Evolutionary conservation across 2,888 invertebrate species (phyloP).

Genomic region (Cephus pulcher): DNA sequence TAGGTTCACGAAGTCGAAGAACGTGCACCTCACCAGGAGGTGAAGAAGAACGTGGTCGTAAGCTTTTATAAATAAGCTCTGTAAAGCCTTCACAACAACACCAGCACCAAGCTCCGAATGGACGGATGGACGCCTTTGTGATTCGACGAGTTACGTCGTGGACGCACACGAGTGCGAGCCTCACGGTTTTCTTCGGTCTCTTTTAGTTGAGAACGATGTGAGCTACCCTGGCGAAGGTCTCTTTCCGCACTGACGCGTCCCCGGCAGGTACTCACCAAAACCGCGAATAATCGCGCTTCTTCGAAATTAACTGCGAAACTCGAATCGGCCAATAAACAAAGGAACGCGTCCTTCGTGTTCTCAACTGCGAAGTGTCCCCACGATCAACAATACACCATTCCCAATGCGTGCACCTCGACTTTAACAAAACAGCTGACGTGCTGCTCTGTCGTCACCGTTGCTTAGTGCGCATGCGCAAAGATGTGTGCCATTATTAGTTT

Average conservation of each 20-base stretch:
- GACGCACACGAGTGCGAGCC: conserved; percentile 12
- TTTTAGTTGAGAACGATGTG: background rate
- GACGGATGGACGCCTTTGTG: conserved; percentile 38
- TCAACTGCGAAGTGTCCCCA: conserved; percentile 36
- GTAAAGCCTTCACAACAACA: background rate
- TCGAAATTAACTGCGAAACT: background rate
- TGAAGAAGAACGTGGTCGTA: background rate
- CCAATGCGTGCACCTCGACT: conserved; percentile 37
- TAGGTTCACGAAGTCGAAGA: conserved; percentile 25
- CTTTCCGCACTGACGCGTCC: background rate
- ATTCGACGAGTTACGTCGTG: conserved; percentile 34
- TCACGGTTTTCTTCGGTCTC: background rate
- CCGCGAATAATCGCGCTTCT: background rate
- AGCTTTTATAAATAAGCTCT: background rate
- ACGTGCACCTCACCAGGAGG: conserved; percentile 19
- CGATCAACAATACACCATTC: conserved; percentile 43
- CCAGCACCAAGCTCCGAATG: background rate
- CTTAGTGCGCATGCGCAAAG: conserved; percentile 34
- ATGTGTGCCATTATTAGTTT: background rate
- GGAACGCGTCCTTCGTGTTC: conserved; percentile 22
- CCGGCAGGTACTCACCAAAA: background rate
- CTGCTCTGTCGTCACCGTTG: conserved; percentile 47
- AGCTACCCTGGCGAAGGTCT: background rate
- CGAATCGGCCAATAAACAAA: conserved; percentile 39
- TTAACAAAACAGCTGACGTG: conserved; percentile 59